Evolutionary conservation across 2,113 vertebrate genomes (phyloP), one percentile per base, ranked within the genome.

Genomic region (Setophaga coronata): DNA sequence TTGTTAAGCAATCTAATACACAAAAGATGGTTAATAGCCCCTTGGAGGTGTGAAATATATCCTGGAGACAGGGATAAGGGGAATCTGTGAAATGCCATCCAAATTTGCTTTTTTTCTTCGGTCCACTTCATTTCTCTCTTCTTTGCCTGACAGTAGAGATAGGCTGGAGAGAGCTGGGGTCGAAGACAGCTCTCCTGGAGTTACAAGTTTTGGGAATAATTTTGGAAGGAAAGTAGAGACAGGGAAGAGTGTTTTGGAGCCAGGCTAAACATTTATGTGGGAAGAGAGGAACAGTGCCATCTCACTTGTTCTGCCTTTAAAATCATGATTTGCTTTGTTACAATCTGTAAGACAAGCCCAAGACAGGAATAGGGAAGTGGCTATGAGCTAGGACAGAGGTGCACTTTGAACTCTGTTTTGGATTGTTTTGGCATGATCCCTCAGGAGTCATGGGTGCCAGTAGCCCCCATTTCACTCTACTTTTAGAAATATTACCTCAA

Each of bases 381-480:
- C 73, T 88, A 57, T 57, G 45, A 76, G 58, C 24, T 31, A 15
- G 65, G n/a, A 48, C 1, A 12, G 48, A 36, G 61, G 40, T 45
- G 42, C 45, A 17, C 61, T 93, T 80, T 23, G 34, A 70, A 31
- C n/a, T 79, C 9, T 47, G 26, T 47, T 87, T 86, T 36, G 33
- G 7, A 3, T 60, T 71, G 26, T 61, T 66, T 73, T 0, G 0
- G 73, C 1, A 0, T 71, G 47, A 23, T 40, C 7, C 11, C 5
- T 1, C 40, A 23, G 31, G 45, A 94, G 10, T 38, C 26, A 43
- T 3, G 4, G 33, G 31, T 76, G 31, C 2, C 53, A 57, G n/a
- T 24, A 54, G 25, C 14, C 7, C 1, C 0, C 45, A 9, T 80
- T 86, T 61, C 33, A 36, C 28, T 65, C n/a, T 14, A 16, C 53